phyloP scores from a whole-genome alignment of 2,113 vertebrate species.

The Smithornis capensis region DNA sequence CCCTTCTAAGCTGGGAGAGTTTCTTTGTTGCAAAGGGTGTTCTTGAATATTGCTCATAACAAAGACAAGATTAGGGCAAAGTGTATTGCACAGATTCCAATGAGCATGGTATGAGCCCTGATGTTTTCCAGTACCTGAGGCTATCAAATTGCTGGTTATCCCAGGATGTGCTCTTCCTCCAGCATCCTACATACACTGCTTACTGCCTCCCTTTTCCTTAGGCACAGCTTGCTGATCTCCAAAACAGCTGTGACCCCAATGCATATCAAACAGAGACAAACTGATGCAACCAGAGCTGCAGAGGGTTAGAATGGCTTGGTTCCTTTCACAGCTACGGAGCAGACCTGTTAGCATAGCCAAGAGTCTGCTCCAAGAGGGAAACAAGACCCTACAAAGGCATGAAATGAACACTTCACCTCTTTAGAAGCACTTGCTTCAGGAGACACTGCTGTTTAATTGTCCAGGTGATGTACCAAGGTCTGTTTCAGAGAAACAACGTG shows the following conservation, averaged over 20 bases:
- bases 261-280: neutral
- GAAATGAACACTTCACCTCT: neutral
- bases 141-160: neutral
- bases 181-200: neutral
- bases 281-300: neutral
- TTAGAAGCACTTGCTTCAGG: neutral
- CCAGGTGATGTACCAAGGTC: neutral
- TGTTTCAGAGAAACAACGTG: neutral
- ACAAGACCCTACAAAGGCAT: neutral
- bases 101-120: neutral
- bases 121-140: neutral
- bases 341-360: neutral
- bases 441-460: neutral
- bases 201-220: neutral
- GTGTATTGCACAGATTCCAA: neutral
- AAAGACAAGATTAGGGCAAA: neutral
- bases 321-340: constrained; percentile 38
- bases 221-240: neutral
- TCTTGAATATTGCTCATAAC: neutral
- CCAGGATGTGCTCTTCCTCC: neutral
- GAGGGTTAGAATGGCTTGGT: constrained; percentile 39
- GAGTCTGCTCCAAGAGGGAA: neutral
- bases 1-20: neutral
- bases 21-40: neutral
- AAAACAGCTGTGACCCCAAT: neutral